A percentile compares a stretch with the other conserved stretches of the same genome.
Evolutionary conservation across 2,797 vertebrate genomes (phyloP).

Genomic region (Fundulus diaphanus): DNA sequence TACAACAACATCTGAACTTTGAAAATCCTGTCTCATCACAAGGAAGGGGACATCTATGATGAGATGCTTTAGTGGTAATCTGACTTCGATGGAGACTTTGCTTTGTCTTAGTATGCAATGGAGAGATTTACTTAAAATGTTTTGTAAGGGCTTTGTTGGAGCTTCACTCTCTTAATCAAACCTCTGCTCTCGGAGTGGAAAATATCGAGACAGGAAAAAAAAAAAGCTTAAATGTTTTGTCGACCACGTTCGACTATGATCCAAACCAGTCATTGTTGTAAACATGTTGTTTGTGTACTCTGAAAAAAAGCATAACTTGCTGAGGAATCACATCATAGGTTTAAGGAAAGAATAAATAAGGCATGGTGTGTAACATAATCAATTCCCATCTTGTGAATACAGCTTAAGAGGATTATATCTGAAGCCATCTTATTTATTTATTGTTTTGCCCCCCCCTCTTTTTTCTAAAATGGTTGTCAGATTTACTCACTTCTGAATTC

Average conservation of each 20-base stretch:
- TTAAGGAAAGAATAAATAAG: slow-evolving; percentile 32
- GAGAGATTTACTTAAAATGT: slow-evolving; percentile 25
- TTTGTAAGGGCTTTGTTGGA: slow-evolving; percentile 3
- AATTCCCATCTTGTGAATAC: slow-evolving; percentile 3
- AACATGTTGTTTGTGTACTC: slow-evolving; percentile 26
- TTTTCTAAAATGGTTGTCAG: background rate
- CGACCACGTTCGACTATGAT: background rate
- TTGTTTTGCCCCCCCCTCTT: background rate
- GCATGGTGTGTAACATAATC: background rate
- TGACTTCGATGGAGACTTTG: slow-evolving; percentile 22
- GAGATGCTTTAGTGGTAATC: slow-evolving; percentile 40
- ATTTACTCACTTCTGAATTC: slow-evolving; percentile 1
- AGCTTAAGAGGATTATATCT: slow-evolving; percentile 15
- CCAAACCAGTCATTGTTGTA: background rate
- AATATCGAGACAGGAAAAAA: background rate
- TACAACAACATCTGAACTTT: slow-evolving; percentile 45
- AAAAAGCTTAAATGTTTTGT: slow-evolving; percentile 11
- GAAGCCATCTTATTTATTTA: background rate
- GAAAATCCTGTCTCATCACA: slow-evolving; percentile 51
- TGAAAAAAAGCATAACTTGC: slow-evolving; percentile 8
- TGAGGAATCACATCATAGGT: slow-evolving; percentile 8
- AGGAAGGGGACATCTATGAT: slow-evolving; percentile 30
- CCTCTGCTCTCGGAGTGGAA: background rate
- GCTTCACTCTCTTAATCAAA: slow-evolving; percentile 6
- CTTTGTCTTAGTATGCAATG: slow-evolving; percentile 34